Conservation (phyloP, 2,888 invertebrate genomes). For the Seladonia tumulorum region DNA sequence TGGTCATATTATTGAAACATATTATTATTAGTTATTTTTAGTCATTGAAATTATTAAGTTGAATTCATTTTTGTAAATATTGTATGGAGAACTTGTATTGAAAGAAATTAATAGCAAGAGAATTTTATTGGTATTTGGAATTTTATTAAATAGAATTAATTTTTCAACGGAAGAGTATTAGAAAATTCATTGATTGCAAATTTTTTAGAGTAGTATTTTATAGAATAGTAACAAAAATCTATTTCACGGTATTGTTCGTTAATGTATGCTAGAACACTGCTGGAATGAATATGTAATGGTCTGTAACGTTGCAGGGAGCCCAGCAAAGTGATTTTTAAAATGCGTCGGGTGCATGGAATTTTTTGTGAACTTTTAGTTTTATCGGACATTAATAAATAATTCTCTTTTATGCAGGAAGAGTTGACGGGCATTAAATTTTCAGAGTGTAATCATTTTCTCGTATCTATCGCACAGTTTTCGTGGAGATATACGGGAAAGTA, state of each 20-base stretch:
- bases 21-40: too few species aligned
- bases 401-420: background rate
- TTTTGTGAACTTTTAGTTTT: background rate
- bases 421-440: background rate
- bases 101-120: too few species aligned
- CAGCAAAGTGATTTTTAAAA: background rate
- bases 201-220: too few species aligned
- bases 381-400: background rate
- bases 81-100: too few species aligned
- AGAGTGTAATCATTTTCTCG: background rate
- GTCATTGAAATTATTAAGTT: too few species aligned
- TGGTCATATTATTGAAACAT: too few species aligned
- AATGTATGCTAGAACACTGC: background rate
- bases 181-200: too few species aligned
- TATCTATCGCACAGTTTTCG: background rate
- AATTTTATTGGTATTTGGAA: too few species aligned
- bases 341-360: background rate
- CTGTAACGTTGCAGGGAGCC: background rate
- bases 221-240: background rate
- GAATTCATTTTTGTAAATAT: too few species aligned
- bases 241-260: background rate
- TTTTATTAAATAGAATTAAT: too few species aligned
- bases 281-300: background rate
- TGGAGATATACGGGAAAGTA: background rate
- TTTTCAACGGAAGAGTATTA: too few species aligned